Evolutionary conservation across 2,797 vertebrate species (phyloP), one percentile per base, ranked within the genome.

Genomic region (Anableps anableps): DNA sequence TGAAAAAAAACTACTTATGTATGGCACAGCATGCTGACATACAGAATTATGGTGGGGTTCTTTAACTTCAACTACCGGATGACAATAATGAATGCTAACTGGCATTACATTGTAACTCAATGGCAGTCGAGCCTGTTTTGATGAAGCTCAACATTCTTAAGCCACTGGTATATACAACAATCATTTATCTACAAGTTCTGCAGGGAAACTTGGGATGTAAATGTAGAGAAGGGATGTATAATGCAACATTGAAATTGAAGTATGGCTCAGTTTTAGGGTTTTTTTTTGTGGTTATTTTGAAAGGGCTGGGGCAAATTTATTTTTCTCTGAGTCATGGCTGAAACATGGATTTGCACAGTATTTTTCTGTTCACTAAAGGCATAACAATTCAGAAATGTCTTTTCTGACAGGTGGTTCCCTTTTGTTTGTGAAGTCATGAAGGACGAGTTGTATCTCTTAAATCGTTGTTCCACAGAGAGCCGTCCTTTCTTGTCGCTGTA

Each of bases 31-130:
- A 77, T 74, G 50, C 41, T 34, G 48, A 78, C 66, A 76, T 62
- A 53, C 8, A 75, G 53, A 79, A 83, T 79, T 85, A 77, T 83
- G 47, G 11, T 23, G 90, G 78, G 75, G 75, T 79, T 51, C 64
- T 43, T 51, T 70, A 75, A 85, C 79, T 82, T 77, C 77, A 41
- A 7, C 14, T 80, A 79, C 89, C 92, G 93, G 91, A 94, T 93
- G 90, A 91, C 83, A 87, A 85, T 76, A 88, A 80, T 51, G 53
- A 85, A 86, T 89, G 89, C 78, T 93, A 90, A 83, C 88, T 92
- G 90, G 93, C 90, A 91, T 88, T 88, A 91, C 75, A 83, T 68
- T 90, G 76, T 85, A 75, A 90, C 88, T 92, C 86, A 93, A 85
- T 85, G 82, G 81, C 90, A 86, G 93, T 92, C 10, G 10, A 31